Percentiles rank a stretch among this genome's conserved stretches.
Conservation (phyloP, 1,140 invertebrate genomes). For the Agrilus planipennis region DNA sequence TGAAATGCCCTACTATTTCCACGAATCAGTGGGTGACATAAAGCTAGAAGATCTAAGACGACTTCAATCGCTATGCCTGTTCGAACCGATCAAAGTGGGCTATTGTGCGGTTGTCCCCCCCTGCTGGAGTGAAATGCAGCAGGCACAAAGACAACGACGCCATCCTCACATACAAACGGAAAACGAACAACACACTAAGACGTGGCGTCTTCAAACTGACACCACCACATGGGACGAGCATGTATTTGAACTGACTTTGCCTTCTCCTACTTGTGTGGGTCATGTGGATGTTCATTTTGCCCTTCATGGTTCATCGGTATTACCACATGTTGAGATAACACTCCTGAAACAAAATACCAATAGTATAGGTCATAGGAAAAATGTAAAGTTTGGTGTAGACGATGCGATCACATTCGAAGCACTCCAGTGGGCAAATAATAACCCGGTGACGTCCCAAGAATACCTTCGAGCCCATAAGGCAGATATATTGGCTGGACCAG, state of each 20-base stretch:
- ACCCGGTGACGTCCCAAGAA: conserved; percentile 66
- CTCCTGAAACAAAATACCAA: conserved; percentile 70
- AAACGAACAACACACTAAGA: conserved; percentile 66
- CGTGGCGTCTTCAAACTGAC: conserved; percentile 77
- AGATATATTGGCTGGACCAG: conserved; percentile 79
- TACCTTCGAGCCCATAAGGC: conserved; percentile 77
- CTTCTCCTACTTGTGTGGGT: conserved; percentile 59
- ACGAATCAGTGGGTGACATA: conserved; percentile 24
- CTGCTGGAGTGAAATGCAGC: conserved; percentile 85
- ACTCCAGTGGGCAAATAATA: conserved; percentile 46
- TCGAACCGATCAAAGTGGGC: conserved; percentile 46
- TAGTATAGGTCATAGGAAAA: conserved; percentile 43
- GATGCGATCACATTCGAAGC: conserved; percentile 29
- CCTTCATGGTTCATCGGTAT: conserved; percentile 51
- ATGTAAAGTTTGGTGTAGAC: conserved; percentile 31
- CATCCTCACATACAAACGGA: conserved; percentile 64
- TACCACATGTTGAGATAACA: conserved; percentile 64
- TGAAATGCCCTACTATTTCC: conserved; percentile 23
- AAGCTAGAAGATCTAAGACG: conserved; percentile 36
- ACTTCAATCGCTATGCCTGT: conserved; percentile 52
- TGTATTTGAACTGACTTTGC: conserved; percentile 76
- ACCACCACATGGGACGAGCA: conserved; percentile 83
- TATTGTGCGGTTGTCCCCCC: conserved; percentile 82
- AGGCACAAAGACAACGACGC: conserved; percentile 58
- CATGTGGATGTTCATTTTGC: conserved; percentile 81